Conservation (phyloP, 2,888 invertebrate species). For the Vanessa cardui region DNA sequence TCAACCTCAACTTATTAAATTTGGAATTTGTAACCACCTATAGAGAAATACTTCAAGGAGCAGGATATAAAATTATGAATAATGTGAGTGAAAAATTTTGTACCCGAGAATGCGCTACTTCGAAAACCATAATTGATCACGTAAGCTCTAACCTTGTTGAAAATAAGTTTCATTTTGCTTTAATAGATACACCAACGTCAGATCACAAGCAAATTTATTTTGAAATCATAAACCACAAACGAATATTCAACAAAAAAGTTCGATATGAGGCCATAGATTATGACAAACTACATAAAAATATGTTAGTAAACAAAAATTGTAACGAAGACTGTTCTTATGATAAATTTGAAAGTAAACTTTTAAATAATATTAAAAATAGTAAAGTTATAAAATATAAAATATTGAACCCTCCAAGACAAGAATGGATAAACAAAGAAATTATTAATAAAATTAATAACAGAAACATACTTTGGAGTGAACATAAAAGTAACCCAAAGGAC, state of each 20-base stretch:
- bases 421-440: constrained; percentile 17
- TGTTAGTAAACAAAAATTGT: not conserved
- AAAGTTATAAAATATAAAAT: constrained; percentile 8
- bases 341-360: constrained; percentile 3
- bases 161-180: too few species aligned
- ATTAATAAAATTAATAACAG: constrained; percentile 12
- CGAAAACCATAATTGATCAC: too few species aligned
- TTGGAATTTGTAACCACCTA: too few species aligned
- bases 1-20: too few species aligned
- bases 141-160: too few species aligned
- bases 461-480: constrained; percentile 8
- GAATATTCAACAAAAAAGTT: not conserved
- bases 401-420: constrained; percentile 11
- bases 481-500: constrained; percentile 1
- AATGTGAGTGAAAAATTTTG: too few species aligned
- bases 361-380: constrained; percentile 1
- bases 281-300: constrained; percentile 3
- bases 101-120: too few species aligned
- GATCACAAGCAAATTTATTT: too few species aligned
- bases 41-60: too few species aligned
- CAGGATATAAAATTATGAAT: too few species aligned
- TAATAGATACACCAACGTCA: too few species aligned
- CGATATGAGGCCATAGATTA: constrained; percentile 17
- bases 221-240: too few species aligned
- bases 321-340: not conserved